Base-by-base conservation (phyloP, 2,888 invertebrate species). In the Drosophila diplacantha region DNA sequence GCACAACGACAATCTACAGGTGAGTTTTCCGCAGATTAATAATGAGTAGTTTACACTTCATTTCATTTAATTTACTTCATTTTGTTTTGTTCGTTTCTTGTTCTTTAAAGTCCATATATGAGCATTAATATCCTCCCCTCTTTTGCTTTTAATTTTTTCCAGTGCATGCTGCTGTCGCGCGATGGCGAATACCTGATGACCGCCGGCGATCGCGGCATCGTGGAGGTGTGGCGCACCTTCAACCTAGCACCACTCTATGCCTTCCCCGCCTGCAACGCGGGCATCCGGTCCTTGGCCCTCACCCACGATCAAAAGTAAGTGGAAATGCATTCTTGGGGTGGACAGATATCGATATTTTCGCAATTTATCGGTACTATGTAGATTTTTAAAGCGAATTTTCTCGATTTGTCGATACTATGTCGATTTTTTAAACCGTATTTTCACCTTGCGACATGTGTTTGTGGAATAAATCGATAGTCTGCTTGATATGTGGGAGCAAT, bases 171-270 rank as follows among this genome's bases (percentile, higher is more conserved):
- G 84, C 90, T 99, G 87, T 98, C 97, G 74, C 94, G 99, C 60
- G 99, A 99, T 90, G 99, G 99, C 73, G 99, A 99, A 90, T 99
- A 99, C 90, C 91, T 99, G 88, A 96, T 98, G 92, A 95, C 98
- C 78, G 99, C 97, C 71, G 98, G 98, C 16, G 97, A 97, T 87
- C 95, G 94, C 86, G 99, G 99, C 71, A 95, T 98, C 78, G 98
- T 99, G 76, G 97, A 98, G 90, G 97, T 99, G 71, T 98, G 98
- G 97, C 92, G 99, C 87, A 96, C 98, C 57, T 97, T 97, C 90
- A 98, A 98, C 85, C 92, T 99, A 81, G 96, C 97, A 78, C 93
- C 98, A 79, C 92, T 99, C 14, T 99, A 99, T 90, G 97, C 98
- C 75, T 99, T 97, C 91, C 99, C 98, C 84, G 95, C 96, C 64